Base-by-base conservation (phyloP, 2,888 invertebrate species). In the Ennomos quercinarius region DNA sequence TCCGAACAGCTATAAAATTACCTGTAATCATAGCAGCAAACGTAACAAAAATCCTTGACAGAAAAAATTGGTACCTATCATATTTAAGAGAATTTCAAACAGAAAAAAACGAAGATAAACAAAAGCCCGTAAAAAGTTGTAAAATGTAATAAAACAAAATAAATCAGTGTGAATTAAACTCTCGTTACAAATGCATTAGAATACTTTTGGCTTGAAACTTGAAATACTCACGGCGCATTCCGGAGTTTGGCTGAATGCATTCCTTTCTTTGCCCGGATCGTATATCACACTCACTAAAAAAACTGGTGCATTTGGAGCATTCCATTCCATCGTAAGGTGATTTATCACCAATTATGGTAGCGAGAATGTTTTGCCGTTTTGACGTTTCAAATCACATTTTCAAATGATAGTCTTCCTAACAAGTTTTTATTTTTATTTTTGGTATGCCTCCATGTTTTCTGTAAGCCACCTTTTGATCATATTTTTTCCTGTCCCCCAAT, bases 251-350 rank as follows among this genome's bases (percentile, higher is more conserved):
- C 36, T 46, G 68, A 61, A 63, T 58, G 61, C 64, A 63, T 63
- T 68, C 61, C 64, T 59, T 63, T 68, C 61, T 62, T 63, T 54
- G 37, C 49, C 47, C 39, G 17, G 58, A 50, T 64, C 61, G 62
- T 65, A 67, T 62, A 68, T 68, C 66, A 65, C 57, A 57, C 27
- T 44, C 59, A 66, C 70, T 51, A 69, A 66, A 67, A 72, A 74
- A 73, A 69, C 58, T 57, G 58, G 62, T 34, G 47, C 47, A 57
- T 57, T 51, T 51, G 35, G 37, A 41, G 61, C 70, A 76, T 78
- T 74, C 73, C 70, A 76, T 78, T 74, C 73, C 70, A 63, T 62
- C 58, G 64, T 52, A 61, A 42, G 61, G 52, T 53, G 63, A 66
- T 65, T 48, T 61, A 67, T 67, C 61, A 61, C 64, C 56, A 51